phyloP scores from a whole-genome alignment of 2,888 invertebrate genomes.

The Bellardia bayeri region DNA sequence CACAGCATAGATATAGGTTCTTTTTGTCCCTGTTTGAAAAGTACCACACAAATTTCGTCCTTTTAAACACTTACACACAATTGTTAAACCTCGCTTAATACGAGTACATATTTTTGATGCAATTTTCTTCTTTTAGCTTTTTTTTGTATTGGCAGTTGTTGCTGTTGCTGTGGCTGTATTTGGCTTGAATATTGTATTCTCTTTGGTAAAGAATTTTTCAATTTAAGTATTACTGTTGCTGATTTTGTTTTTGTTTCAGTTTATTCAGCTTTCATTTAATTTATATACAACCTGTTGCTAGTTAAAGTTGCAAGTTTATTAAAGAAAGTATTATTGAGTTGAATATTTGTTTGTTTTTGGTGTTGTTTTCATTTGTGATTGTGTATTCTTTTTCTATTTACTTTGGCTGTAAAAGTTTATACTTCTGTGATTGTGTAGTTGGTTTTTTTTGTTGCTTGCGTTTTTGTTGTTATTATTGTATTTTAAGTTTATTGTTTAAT shows the following conservation, averaged over 20 bases:
- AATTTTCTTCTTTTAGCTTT: not conserved
- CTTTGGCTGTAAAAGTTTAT: not conserved
- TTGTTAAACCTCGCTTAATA: conserved; percentile 1
- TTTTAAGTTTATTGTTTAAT: conserved; percentile 18
- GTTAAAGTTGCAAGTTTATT: conserved; percentile 42
- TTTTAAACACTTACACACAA: not conserved
- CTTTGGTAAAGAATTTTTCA: conserved; percentile 8
- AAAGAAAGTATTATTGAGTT: conserved; percentile 45
- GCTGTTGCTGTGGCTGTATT: conserved; percentile 1
- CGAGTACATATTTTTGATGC: not conserved
- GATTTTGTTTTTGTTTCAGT: conserved; percentile 3
- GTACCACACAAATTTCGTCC: not conserved
- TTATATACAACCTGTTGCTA: conserved; percentile 66
- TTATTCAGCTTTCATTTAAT: conserved; percentile 30
- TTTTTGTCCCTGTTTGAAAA: not conserved
- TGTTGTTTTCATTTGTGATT: not conserved
- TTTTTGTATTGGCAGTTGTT: not conserved
- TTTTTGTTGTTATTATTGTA: not conserved
- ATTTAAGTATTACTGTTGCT: conserved; percentile 4
- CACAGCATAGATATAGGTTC: not conserved
- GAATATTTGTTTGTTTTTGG: not conserved
- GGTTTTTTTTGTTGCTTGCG: not conserved
- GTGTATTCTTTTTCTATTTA: conserved; percentile 3
- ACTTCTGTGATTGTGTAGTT: not conserved
- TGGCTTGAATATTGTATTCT: conserved; percentile 3